phyloP scores from a whole-genome alignment of 1,140 invertebrate species.

The Habropoda laboriosa region DNA sequence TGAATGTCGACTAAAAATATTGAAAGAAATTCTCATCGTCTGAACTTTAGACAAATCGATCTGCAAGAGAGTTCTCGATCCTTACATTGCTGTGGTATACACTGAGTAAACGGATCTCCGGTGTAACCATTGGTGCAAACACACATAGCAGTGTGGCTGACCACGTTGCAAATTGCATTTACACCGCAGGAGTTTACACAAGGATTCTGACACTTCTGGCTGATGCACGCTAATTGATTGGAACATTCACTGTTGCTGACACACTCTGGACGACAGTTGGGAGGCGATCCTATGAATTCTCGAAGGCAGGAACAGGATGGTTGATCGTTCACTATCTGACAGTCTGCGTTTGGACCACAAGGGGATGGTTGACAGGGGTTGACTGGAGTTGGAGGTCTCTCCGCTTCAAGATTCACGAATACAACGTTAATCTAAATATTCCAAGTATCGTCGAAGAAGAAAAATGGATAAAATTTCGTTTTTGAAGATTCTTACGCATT shows the following conservation, averaged over 20 bases:
- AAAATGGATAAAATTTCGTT: slow-evolving; percentile 38
- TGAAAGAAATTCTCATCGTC: background rate
- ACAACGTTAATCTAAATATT: background rate
- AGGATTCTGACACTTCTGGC: slow-evolving; percentile 87
- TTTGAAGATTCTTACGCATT: slow-evolving; percentile 81
- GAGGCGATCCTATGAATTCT: slow-evolving; percentile 85
- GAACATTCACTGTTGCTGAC: slow-evolving; percentile 86
- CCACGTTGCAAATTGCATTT: slow-evolving; percentile 87
- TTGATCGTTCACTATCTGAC: slow-evolving; percentile 82
- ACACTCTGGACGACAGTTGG: slow-evolving; percentile 86
- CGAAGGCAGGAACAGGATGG: slow-evolving; percentile 86
- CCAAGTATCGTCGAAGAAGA: background rate
- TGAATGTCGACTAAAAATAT: slow-evolving; percentile 68
- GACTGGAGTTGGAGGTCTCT: slow-evolving; percentile 54
- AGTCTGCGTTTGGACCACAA: slow-evolving; percentile 87
- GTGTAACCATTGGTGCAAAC: slow-evolving; percentile 85
- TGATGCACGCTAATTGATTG: slow-evolving; percentile 85
- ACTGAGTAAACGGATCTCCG: slow-evolving; percentile 88
- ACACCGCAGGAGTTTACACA: slow-evolving; percentile 87
- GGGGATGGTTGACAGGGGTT: slow-evolving; percentile 86
- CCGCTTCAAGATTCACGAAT: slow-evolving; percentile 45
- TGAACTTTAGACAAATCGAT: slow-evolving; percentile 16
- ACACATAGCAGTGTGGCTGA: slow-evolving; percentile 90
- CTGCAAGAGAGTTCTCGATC: background rate
- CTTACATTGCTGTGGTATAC: slow-evolving; percentile 80